Evolutionary conservation across 2,888 invertebrate species (phyloP), one percentile per base, ranked within the genome.

Genomic region (Acronicta psi): DNA sequence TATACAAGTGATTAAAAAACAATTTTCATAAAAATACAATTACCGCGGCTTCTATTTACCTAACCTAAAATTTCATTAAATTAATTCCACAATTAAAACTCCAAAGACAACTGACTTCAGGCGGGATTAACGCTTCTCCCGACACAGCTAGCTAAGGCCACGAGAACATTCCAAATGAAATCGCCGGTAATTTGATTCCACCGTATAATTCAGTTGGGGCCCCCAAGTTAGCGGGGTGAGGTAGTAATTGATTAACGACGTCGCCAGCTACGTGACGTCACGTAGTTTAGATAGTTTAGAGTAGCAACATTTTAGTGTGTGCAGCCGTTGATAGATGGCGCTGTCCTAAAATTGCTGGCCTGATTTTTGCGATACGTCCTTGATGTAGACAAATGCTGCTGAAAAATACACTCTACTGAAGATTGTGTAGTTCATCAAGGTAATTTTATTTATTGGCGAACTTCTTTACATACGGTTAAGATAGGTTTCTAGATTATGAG

Each of bases 101-200:
- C 47, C 23, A 67, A 60, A 60, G 56, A 54, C 50, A 54, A n/a
- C 41, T n/a, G 61, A 46, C 53, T 34, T 43, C 47, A 38, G 16
- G 36, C 36, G 40, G 54, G 53, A 69, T 61, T 66, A 58, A 47
- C 46, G 60, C 56, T 45, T 63, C 54, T 49, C 41, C 58, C 40
- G 44, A 53, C 50, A 29, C 49, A 44, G 60, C 49, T 42, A 60
- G 53, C 62, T 54, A 56, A 67, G 65, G 75, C 73, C 71, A 71
- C 50, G 50, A 18, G 40, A 50, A 40, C 58, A 70, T 75, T 77
- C 75, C 65, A 66, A 78, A 77, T 75, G 67, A 70, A 80, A 79
- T 79, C 75, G 68, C 63, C 67, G 56, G 63, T 79, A 75, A 80
- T 81, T 79, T 71, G 71, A 82, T 83, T 82, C 71, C 46, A 68